Base-by-base conservation (phyloP, 2,113 vertebrate genomes). In the Ahaetulla prasina region DNA sequence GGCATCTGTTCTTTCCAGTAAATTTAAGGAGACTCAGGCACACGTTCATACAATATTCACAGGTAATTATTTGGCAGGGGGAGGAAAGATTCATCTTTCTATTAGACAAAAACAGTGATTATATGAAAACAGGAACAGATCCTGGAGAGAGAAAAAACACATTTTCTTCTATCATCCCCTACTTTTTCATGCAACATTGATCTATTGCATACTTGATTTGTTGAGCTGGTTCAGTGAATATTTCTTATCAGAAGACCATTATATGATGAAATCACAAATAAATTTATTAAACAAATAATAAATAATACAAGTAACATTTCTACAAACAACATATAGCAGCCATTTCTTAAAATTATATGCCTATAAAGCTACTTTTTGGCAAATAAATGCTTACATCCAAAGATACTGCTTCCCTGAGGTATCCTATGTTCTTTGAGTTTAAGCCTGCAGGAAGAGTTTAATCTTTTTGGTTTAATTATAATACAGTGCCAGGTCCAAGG, bases 401-500 rank as follows among this genome's bases (percentile, higher is more conserved):
- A 49, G 52, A 86, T 49, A 45, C 57, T 12, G 43, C 43, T 86
- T 91, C 80, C 85, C 43, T 86, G 90, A 86, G 43, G 27, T 86
- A 49, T 45, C 35, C 84, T 30, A 25, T 45, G 47, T 55, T 87
- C 91, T 87, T 47, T 49, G 50, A n/a, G 7, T 39, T 87, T 68
- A 63, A 63, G 45, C 45, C 85, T 87, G 57, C 49, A 74, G 91
- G 49, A 57, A 88, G 18, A 12, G n/a, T 68, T 88, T 68, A 47
- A 47, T 91, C 84, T 50, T 91, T 88, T 92, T 68, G 39, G 47
- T 47, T 11, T 88, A 92, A 53, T 92, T 92, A 87, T 50, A 52
- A 45, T 60, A 68, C 55, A 53, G 23, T 11, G n/a, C 22, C 23
- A 9, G 50, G 91, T 68, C 57, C 57, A 52, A 68, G 57, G 87